Evolutionary conservation across 2,888 invertebrate genomes (phyloP).

Genomic region (Vanessa cardui): DNA sequence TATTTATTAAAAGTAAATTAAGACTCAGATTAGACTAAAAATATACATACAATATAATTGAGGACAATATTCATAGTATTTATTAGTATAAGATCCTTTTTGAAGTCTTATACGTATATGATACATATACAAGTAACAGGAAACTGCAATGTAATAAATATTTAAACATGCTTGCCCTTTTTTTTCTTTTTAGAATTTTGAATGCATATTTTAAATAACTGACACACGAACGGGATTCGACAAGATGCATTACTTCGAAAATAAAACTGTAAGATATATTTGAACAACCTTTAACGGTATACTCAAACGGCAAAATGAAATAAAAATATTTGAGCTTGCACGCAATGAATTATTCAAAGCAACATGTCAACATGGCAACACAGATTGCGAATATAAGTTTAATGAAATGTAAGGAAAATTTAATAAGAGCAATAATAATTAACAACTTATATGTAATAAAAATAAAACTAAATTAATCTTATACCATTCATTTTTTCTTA

Average conservation of each 20-base stretch:
- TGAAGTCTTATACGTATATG: neutral
- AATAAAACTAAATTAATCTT: too few relatives aligned
- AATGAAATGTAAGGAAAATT: too few relatives aligned
- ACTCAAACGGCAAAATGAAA: slow-evolving; percentile 28
- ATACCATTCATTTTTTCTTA: too few relatives aligned
- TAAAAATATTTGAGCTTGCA: slow-evolving; percentile 23
- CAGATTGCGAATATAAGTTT: neutral
- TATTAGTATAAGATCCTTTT: neutral
- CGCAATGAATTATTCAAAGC: slow-evolving; percentile 40
- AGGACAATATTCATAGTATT: neutral
- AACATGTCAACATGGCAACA: neutral
- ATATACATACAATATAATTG: too few relatives aligned
- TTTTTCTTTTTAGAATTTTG: slow-evolving; percentile 27
- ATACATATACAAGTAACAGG: neutral
- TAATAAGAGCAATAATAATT: too few relatives aligned
- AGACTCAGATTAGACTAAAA: too few relatives aligned
- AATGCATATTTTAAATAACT: slow-evolving; percentile 34
- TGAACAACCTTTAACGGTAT: slow-evolving; percentile 41
- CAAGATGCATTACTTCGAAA: slow-evolving; percentile 37
- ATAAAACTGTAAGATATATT: slow-evolving; percentile 35
- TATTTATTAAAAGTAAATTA: too few relatives aligned
- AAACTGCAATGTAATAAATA: neutral
- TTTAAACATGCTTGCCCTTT: neutral
- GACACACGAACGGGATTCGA: slow-evolving; percentile 42
- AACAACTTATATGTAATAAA: too few relatives aligned